phyloP scores from a whole-genome alignment of 2,888 invertebrate genomes.

The Harpalus rufipes region DNA sequence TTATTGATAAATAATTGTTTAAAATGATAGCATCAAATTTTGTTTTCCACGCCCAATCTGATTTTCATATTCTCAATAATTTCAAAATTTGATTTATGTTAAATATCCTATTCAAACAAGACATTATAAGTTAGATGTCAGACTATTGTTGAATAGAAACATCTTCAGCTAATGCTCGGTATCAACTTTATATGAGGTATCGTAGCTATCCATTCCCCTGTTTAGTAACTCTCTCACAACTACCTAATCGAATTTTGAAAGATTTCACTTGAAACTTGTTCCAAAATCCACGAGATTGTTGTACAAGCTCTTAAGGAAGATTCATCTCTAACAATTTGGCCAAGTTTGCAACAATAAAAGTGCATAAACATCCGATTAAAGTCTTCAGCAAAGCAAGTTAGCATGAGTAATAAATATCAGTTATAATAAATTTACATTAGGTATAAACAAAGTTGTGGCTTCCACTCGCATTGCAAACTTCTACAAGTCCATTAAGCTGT shows the following conservation, averaged over 20 bases:
- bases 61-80: no score
- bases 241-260: constrained; percentile 2
- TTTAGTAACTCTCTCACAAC: background rate
- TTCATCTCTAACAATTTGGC: background rate
- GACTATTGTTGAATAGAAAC: background rate
- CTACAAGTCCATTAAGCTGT: constrained; percentile 40
- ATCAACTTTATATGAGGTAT: background rate
- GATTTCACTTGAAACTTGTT: constrained; percentile 6
- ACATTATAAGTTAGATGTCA: no score
- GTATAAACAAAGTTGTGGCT: constrained; percentile 15
- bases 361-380: constrained; percentile 16
- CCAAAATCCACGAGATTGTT: background rate
- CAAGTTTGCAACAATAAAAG: constrained; percentile 16
- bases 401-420: constrained; percentile 36
- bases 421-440: constrained; percentile 41
- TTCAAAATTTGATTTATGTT: no score
- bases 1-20: no score
- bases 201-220: background rate
- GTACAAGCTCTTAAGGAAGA: constrained; percentile 1
- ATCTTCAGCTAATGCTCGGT: background rate
- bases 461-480: background rate
- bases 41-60: no score
- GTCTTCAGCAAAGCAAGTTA: constrained; percentile 1
- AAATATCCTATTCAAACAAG: no score
- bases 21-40: no score